These are phyloP conservation scores for Drosophila baimaii DNA, from an alignment of 1,140 invertebrate genomes.

Conservation along the genomic window DNA sequence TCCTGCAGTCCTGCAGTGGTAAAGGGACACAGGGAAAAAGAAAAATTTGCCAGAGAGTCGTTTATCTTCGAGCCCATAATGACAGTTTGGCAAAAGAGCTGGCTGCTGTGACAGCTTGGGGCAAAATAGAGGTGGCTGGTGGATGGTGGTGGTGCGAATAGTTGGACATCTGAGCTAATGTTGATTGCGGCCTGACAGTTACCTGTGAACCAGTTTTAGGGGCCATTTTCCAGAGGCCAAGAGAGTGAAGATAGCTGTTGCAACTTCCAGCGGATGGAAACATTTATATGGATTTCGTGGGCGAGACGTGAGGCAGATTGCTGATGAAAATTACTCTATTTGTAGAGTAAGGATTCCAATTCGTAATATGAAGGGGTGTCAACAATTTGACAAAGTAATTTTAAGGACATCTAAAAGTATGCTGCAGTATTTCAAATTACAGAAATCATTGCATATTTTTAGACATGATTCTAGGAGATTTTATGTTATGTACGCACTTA, in stretches of 20 bases:
- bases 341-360: background rate
- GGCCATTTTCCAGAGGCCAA: conserved; percentile 2
- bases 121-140: conserved; percentile 9
- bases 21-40: conserved; percentile 15
- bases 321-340: background rate
- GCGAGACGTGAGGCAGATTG: background rate
- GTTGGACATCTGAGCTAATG: conserved; percentile 47
- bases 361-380: background rate
- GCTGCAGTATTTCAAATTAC: background rate
- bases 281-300: conserved; percentile 11
- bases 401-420: background rate
- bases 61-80: conserved; percentile 80
- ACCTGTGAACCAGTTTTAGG: conserved; percentile 42
- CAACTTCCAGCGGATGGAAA: conserved; percentile 20
- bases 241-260: conserved; percentile 22
- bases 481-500: too few species aligned
- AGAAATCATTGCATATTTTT: background rate
- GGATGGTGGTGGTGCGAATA: conserved; percentile 6
- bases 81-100: conserved; percentile 73
- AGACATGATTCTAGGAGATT: background rate
- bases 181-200: conserved; percentile 54
- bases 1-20: conserved; percentile 20
- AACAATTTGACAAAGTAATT: background rate
- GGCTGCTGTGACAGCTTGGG: conserved; percentile 69
- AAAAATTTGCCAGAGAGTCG: conserved; percentile 73